A percentile compares a stretch with the other conserved stretches of the same genome.
Evolutionary conservation across 2,797 vertebrate genomes (phyloP).

Genomic region (Furcifer pardalis): DNA sequence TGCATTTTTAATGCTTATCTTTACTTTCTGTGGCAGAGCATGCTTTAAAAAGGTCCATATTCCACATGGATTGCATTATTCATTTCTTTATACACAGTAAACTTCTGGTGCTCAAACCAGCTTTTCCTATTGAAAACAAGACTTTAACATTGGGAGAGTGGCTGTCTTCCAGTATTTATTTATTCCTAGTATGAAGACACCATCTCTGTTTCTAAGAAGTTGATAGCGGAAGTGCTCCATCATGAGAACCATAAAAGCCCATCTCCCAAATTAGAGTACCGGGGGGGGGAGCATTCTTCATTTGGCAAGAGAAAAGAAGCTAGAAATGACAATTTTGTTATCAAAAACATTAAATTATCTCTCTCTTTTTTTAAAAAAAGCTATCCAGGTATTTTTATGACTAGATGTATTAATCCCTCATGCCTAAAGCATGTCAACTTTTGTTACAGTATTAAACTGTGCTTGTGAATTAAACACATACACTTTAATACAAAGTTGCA

Average conservation of each 20-base stretch:
- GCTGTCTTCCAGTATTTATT: neutral
- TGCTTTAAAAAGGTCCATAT: conserved; percentile 52
- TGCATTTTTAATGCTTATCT: conserved; percentile 77
- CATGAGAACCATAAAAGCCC: neutral
- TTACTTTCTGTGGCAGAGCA: conserved; percentile 57
- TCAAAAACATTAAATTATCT: neutral
- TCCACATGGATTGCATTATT: conserved; percentile 46
- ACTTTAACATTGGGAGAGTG: neutral
- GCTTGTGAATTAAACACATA: neutral
- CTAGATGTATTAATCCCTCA: conserved; percentile 1
- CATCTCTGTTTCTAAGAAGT: neutral
- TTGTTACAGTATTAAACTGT: neutral
- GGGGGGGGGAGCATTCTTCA: rapidly evolving
- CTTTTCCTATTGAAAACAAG: conserved; percentile 43
- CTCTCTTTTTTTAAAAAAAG: neutral
- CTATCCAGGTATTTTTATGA: too few relatives aligned
- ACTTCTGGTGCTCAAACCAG: conserved; percentile 46
- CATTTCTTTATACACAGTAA: conserved; percentile 49
- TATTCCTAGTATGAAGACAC: conserved; percentile 14
- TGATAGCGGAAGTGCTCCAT: conserved; percentile 3
- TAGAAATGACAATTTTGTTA: neutral
- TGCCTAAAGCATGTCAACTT: neutral
- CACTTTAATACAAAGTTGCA: neutral
- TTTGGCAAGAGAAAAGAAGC: conserved; percentile 5
- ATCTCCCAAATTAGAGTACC: neutral